phyloP scores from a whole-genome alignment of 2,113 vertebrate genomes.

The Gobiocypris rarus region DNA sequence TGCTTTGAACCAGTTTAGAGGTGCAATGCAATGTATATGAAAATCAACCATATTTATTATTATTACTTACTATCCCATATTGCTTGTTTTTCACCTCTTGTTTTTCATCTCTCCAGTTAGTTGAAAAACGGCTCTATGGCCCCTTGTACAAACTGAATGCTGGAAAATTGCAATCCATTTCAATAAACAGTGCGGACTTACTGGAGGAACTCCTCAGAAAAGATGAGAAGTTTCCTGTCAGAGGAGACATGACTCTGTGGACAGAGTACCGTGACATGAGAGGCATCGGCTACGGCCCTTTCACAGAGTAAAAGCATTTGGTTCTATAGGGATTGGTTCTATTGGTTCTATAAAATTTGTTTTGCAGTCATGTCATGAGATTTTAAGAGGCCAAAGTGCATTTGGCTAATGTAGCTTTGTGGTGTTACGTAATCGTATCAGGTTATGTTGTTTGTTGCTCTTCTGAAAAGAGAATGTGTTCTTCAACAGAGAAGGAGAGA shows the following conservation, averaged over 20 bases:
- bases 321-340: too few species aligned
- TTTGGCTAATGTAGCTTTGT: not conserved
- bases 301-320: slow-evolving; percentile 85
- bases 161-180: slow-evolving; percentile 65
- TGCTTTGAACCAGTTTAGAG: not conserved
- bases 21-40: not conserved
- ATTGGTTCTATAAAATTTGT: not conserved
- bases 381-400: not conserved
- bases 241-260: slow-evolving; percentile 86
- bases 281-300: slow-evolving; percentile 82
- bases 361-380: not conserved
- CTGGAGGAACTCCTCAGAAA: slow-evolving; percentile 87
- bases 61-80: not conserved
- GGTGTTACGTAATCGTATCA: not conserved
- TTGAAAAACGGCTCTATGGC: slow-evolving; percentile 80
- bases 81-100: not conserved
- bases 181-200: slow-evolving; percentile 80
- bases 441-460: not conserved
- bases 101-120: slow-evolving; percentile 63
- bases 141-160: slow-evolving; percentile 78
- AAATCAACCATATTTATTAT: not conserved
- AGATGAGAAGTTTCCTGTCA: slow-evolving; percentile 85
- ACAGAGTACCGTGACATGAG: slow-evolving; percentile 83
- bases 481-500: slow-evolving; percentile 70
- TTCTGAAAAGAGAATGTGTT: not conserved